These are phyloP conservation scores for Heliornis fulica DNA, from an alignment of 2,113 vertebrate species.

Conservation along the genomic window DNA sequence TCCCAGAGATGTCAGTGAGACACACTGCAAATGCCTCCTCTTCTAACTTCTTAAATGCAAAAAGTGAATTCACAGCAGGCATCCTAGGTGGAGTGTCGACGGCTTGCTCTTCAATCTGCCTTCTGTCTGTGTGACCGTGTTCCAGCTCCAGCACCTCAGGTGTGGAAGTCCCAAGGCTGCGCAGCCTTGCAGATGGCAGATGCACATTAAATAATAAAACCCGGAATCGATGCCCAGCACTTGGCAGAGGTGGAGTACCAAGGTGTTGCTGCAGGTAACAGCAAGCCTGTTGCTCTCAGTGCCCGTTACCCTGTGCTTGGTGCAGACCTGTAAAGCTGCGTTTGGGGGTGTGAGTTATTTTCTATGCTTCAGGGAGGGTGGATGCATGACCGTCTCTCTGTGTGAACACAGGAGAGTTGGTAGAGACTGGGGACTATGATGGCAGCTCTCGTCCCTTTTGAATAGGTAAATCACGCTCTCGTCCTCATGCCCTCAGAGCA, in stretches of 20 bases:
- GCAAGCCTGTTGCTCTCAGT: background rate
- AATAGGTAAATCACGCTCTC: background rate
- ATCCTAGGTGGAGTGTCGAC: background rate
- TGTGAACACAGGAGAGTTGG: background rate
- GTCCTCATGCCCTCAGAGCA: background rate
- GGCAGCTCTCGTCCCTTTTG: background rate
- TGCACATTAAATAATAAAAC: background rate
- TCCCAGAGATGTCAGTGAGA: background rate
- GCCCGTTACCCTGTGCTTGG: background rate
- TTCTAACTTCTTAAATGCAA: background rate
- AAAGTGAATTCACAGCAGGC: background rate
- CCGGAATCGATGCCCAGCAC: background rate
- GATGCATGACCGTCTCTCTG: background rate
- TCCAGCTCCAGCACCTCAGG: background rate
- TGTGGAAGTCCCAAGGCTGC: background rate
- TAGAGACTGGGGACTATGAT: accelerated
- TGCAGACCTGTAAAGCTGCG: background rate
- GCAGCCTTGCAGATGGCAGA: background rate
- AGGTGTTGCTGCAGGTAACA: background rate
- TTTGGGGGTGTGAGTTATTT: background rate
- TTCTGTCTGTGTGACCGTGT: background rate
- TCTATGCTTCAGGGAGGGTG: accelerated
- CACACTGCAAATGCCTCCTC: background rate
- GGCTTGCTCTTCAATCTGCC: background rate
- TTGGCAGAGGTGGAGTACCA: background rate